Evolutionary conservation across 2,797 vertebrate genomes (phyloP), one percentile per base, ranked within the genome.

Genomic region (Dallia pectoralis): DNA sequence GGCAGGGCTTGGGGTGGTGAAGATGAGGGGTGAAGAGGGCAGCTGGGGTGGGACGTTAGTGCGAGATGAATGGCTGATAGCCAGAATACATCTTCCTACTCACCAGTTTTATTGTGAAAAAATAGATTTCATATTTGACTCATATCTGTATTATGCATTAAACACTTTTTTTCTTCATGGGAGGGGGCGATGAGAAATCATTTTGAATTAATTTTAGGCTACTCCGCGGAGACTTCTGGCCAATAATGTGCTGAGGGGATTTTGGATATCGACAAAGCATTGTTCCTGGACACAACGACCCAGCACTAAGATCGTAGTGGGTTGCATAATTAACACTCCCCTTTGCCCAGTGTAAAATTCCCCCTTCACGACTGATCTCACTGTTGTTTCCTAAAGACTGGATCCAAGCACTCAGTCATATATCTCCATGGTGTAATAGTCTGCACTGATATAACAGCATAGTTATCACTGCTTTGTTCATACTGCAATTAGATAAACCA

Each of bases 321-420:
- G 63, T 27, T 61, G 64, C 51, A 73, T 75, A 84, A 80, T 88
- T 89, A 76, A 81, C 78, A 77, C 81, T 87, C 69, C 69, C 62
- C 59, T 70, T 66, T 49, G 48, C 73, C 76, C 65, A 14, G 5
- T 29, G 65, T 59, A 49, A 68, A 44, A 44, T 44, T 11, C 9
- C 40, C 1, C 7, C 11, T 12, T 44, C 25, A 27, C 79, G 67
- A 16, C 7, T 72, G 79, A 76, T 70, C 79, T 25, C 79, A 78
- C 82, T 84, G 81, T 87, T 77, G 56, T 81, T 65, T 75, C 62
- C 79, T 77, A 79, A 30, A 22, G 61, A 84, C 77, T 82, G 82
- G 77, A 80, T 81, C 81, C 66, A 62, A 69, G 33, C 67, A 73
- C 5, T 53, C 27, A n/a, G 27, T 29, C 51, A 30, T 48, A 19